Conservation (phyloP, 2,113 vertebrate genomes). For the Saguinus midas region DNA sequence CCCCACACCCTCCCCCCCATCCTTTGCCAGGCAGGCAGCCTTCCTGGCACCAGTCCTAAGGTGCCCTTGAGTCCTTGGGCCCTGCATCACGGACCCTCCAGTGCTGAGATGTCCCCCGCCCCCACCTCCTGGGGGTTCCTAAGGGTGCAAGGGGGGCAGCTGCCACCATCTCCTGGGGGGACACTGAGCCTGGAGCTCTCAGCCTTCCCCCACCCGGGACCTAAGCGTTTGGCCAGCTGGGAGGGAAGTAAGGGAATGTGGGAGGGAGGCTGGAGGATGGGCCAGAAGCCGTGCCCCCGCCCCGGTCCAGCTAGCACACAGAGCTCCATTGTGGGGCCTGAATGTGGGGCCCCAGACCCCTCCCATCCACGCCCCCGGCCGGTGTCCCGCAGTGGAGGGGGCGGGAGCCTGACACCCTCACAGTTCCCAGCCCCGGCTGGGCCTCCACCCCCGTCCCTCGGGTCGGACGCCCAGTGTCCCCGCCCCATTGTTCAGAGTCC, state of each 20-base stretch:
- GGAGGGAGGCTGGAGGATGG: slow-evolving; percentile 20
- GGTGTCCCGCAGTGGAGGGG: not conserved
- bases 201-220: not conserved
- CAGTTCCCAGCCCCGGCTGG: slow-evolving; percentile 36
- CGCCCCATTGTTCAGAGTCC: slow-evolving; percentile 52
- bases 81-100: not conserved
- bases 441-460: not conserved
- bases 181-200: not conserved
- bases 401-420: slow-evolving; percentile 8
- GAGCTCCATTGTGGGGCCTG: slow-evolving; percentile 60
- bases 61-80: not conserved
- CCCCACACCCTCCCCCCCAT: not conserved
- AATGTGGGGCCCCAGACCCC: not conserved
- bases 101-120: not conserved
- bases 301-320: slow-evolving; percentile 22
- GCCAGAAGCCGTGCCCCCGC: not conserved
- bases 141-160: not conserved
- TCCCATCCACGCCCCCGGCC: too few relatives aligned
- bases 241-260: slow-evolving; percentile 31
- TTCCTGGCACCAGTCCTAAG: not conserved
- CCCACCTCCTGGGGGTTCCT: not conserved
- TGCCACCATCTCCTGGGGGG: not conserved
- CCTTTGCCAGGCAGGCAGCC: not conserved
- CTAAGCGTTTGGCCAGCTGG: slow-evolving; percentile 36
- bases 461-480: slow-evolving; percentile 24